Evolutionary conservation across 1,140 invertebrate species (phyloP).

Genomic region (Radopholus similis): DNA sequence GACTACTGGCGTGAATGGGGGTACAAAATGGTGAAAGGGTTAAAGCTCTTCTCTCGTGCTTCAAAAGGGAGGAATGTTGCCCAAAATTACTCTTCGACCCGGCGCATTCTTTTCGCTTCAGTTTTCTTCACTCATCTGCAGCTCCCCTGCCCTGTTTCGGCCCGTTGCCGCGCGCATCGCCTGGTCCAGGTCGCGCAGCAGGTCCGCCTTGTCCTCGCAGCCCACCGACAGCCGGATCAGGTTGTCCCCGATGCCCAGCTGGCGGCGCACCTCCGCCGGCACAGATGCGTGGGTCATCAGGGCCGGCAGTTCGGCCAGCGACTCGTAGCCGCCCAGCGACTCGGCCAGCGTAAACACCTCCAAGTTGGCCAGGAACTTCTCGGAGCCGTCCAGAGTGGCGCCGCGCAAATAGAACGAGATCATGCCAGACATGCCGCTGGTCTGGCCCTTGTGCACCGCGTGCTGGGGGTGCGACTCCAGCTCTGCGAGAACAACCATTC

Average conservation of each 20-base stretch:
- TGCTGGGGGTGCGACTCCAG: conserved; percentile 86
- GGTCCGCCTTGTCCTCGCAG: conserved; percentile 78
- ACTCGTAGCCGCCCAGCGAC: conserved; percentile 65
- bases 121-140: no score
- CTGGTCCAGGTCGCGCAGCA: conserved; percentile 76
- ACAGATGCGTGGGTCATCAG: conserved; percentile 52
- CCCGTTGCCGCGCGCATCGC: conserved; percentile 19
- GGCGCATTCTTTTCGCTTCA: no score
- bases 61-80: no score
- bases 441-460: conserved; percentile 76
- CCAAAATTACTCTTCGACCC: no score
- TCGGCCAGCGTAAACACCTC: conserved; percentile 63
- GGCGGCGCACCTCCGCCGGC: conserved; percentile 66
- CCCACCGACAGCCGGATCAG: conserved; percentile 86
- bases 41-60: no score
- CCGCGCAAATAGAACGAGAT: conserved; percentile 80
- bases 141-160: no score
- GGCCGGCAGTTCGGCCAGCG: conserved; percentile 63
- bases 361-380: conserved; percentile 68
- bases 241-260: conserved; percentile 79
- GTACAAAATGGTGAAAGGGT: no score
- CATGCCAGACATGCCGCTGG: conserved; percentile 69
- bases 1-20: no score
- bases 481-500: no score
- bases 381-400: conserved; percentile 73